Base-by-base conservation (phyloP, 2,888 invertebrate genomes). In the Catocala nupta region DNA sequence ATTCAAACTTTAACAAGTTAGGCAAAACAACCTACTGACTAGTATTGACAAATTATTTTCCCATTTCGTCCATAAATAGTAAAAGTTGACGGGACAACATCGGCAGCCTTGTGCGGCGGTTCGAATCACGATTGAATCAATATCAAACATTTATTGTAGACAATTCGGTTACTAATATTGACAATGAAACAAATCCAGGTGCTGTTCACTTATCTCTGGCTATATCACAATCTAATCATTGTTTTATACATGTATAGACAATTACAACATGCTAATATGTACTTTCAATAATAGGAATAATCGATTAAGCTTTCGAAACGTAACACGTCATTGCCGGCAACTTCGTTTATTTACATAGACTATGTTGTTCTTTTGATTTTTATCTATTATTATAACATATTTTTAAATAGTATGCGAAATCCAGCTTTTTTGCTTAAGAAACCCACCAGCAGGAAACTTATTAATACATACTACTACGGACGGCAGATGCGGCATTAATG, bases 1-100 rank as follows among this genome's bases (percentile, higher is more conserved):
- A 13, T 16, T 16, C 47, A 47, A 47, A 11, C n/a, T 34, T 0
- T 7, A 49, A n/a, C 12, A n/a, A 6, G 3, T n/a, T 8, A 51
- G 5, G 2, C 49, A n/a, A 50, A 50, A 39, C 51, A 12, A 12
- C n/a, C n/a, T 25, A 48, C 5, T n/a, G 10, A 10, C 5, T 7
- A n/a, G 11, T 51, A 51, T 36, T 36, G 51, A 51, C 51, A 51
- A 51, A 51, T 36, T 5, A 39, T 51, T 36, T 34, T 12, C 51
- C 51, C 8, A 12, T 51, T 51, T 49, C 11, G 43, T 49, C 63
- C 57, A 63, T 67, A 63, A 74, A 71, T 63, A 64, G 72, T 72
- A 75, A 74, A 75, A 71, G 72, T 72, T 61, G 61, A 54, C 63
- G 49, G 71, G 51, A 47, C 72, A 52, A 53, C 58, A 70, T 13